A percentile compares a stretch with the other conserved stretches of the same genome.
Evolutionary conservation across 2,113 vertebrate genomes (phyloP).

Genomic region (Rhagologus leucostigma): DNA sequence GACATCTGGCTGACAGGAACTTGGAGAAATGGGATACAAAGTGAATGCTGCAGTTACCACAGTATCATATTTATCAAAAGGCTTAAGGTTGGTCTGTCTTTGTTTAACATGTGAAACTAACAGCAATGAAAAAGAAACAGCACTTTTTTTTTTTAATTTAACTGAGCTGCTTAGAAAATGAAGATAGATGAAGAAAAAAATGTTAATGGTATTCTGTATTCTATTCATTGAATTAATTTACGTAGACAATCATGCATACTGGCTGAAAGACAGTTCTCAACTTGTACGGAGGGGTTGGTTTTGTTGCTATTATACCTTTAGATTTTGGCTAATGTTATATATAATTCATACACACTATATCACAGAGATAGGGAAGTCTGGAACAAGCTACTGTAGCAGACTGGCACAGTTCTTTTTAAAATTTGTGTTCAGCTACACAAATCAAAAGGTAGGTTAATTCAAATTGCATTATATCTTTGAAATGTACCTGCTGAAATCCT

Average conservation of each 20-base stretch:
- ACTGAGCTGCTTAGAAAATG: conserved; percentile 46
- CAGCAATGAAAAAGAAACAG: conserved; percentile 22
- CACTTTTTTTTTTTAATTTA: not conserved
- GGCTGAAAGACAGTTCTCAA: conserved; percentile 19
- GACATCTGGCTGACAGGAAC: conserved; percentile 84
- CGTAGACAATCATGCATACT: not conserved
- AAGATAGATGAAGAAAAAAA: conserved; percentile 58
- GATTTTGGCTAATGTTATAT: conserved; percentile 22
- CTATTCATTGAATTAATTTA: conserved; percentile 46
- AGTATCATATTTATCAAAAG: conserved; percentile 77
- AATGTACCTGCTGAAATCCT: not conserved
- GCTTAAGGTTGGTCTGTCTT: conserved; percentile 73
- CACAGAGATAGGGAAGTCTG: not conserved
- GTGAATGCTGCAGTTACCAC: conserved; percentile 74
- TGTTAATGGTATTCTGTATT: conserved; percentile 54
- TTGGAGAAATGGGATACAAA: conserved; percentile 75
- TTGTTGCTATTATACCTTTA: conserved; percentile 23
- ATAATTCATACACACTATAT: not conserved
- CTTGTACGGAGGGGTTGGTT: not conserved
- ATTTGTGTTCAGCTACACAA: not conserved
- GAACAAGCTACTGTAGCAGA: not conserved
- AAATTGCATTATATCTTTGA: not conserved
- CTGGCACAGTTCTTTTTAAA: not conserved
- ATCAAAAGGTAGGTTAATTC: not conserved
- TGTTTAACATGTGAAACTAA: conserved; percentile 68